Conservation (phyloP, 2,797 vertebrate genomes). For the Thaleichthys pacificus region DNA sequence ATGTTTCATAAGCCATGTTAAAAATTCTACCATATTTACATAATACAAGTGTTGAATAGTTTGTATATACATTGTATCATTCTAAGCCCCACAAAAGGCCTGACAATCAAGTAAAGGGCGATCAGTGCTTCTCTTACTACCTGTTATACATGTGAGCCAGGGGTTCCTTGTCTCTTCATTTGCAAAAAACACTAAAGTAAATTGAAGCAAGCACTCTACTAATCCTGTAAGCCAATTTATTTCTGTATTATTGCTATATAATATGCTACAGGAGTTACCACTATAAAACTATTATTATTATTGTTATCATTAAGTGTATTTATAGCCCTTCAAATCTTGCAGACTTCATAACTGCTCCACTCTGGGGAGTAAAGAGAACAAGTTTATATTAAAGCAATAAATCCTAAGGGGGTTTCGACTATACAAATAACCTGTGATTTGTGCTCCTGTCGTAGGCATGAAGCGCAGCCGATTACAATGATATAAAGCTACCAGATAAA, state of each 20-base stretch:
- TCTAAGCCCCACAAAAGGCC: constrained; percentile 46
- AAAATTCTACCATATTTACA: constrained; percentile 59
- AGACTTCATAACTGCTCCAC: constrained; percentile 26
- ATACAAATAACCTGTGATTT: constrained; percentile 18
- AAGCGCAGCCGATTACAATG: background rate
- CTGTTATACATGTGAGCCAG: constrained; percentile 60
- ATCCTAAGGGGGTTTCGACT: constrained; percentile 9
- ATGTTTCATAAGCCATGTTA: constrained; percentile 48
- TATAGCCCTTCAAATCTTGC: constrained; percentile 71
- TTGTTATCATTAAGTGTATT: constrained; percentile 43
- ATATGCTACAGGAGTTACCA: constrained; percentile 50
- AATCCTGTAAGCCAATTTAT: constrained; percentile 9
- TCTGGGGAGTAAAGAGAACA: constrained; percentile 17
- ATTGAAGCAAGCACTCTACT: constrained; percentile 34
- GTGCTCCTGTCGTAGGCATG: background rate
- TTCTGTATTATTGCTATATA: constrained; percentile 73
- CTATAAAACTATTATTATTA: constrained; percentile 33
- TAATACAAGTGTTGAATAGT: constrained; percentile 48
- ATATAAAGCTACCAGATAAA: constrained; percentile 20
- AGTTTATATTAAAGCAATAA: constrained; percentile 21
- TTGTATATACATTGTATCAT: constrained; percentile 41
- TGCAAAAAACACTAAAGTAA: constrained; percentile 28
- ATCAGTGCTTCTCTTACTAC: constrained; percentile 77
- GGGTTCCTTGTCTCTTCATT: constrained; percentile 26
- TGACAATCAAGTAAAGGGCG: constrained; percentile 54